A percentile compares a stretch with the other conserved stretches of the same genome.
These are phyloP conservation scores for Sussaba pulchella DNA, from an alignment of 2,888 invertebrate species.

Conservation along the genomic window DNA sequence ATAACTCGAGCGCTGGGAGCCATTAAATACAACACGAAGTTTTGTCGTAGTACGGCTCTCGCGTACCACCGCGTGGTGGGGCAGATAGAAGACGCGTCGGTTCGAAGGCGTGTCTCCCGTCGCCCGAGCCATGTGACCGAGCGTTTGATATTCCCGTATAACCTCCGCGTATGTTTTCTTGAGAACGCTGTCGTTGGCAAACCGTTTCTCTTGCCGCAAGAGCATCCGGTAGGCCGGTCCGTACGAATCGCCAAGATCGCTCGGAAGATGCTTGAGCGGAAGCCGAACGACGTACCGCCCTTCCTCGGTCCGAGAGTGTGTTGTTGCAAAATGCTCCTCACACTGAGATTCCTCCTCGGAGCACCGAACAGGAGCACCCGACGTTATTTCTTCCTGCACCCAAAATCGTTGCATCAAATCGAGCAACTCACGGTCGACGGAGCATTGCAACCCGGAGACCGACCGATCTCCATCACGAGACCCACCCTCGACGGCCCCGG, in stretches of 20 bases:
- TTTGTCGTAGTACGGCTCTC: slow-evolving; percentile 75
- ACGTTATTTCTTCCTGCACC: slow-evolving; percentile 55
- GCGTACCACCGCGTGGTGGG: slow-evolving; percentile 79
- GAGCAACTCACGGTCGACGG: slow-evolving; percentile 47
- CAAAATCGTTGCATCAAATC: slow-evolving; percentile 57
- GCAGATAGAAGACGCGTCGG: slow-evolving; percentile 74
- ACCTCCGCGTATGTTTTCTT: slow-evolving; percentile 28
- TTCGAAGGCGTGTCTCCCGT: too few species aligned
- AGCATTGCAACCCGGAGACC: slow-evolving; percentile 56
- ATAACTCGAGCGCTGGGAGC: slow-evolving; percentile 69
- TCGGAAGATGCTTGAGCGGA: slow-evolving; percentile 66
- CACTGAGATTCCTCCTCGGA: slow-evolving; percentile 68
- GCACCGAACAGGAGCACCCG: too few species aligned
- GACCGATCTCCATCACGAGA: too few species aligned
- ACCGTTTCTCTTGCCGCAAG: slow-evolving; percentile 29
- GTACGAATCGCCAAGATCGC: slow-evolving; percentile 67
- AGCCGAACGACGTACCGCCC: slow-evolving; percentile 72
- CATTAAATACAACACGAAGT: slow-evolving; percentile 77
- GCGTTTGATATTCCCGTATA: slow-evolving; percentile 40
- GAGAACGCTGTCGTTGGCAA: background rate
- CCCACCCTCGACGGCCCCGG: background rate
- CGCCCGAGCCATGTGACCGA: slow-evolving; percentile 64
- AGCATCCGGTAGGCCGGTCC: slow-evolving; percentile 25
- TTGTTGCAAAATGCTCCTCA: slow-evolving; percentile 70
- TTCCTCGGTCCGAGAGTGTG: slow-evolving; percentile 29